Evolutionary conservation across 2,797 vertebrate genomes (phyloP).

Genomic region (Australoheros facetus): DNA sequence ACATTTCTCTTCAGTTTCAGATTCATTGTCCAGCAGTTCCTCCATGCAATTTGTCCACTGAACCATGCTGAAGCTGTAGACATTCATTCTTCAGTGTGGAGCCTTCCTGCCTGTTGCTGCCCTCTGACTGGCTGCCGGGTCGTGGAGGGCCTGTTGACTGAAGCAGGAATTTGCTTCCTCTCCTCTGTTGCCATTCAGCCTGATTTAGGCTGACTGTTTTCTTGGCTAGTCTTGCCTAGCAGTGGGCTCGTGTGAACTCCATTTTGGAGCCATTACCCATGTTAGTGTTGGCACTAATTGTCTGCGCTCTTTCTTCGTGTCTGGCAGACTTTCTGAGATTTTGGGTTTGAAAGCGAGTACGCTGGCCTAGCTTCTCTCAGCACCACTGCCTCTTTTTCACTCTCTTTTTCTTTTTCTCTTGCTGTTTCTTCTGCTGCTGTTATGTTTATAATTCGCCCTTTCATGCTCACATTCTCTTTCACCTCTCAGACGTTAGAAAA

Average conservation of each 20-base stretch:
- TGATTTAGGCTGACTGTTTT: conserved; percentile 75
- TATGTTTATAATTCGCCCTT: conserved; percentile 58
- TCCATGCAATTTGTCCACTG: conserved; percentile 37
- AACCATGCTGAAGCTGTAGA: conserved; percentile 52
- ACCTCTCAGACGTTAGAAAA: conserved; percentile 60
- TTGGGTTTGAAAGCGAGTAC: conserved; percentile 61
- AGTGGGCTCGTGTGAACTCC: conserved; percentile 75
- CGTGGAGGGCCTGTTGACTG: conserved; percentile 62
- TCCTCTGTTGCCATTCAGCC: conserved; percentile 71
- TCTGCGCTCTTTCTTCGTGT: conserved; percentile 62
- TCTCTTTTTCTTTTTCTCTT: conserved; percentile 42
- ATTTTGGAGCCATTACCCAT: conserved; percentile 78
- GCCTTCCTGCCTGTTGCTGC: conserved; percentile 55
- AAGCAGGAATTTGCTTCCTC: conserved; percentile 71
- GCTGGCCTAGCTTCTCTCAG: conserved; percentile 59
- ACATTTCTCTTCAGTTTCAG: conserved; percentile 64
- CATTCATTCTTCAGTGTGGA: conserved; percentile 54
- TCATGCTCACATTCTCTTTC: conserved; percentile 59
- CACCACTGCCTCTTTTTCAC: conserved; percentile 63
- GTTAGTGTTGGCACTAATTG: conserved; percentile 83
- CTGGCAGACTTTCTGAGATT: conserved; percentile 69
- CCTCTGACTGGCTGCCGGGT: conserved; percentile 54
- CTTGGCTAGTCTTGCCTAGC: conserved; percentile 64
- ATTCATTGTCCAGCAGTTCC: conserved; percentile 58
- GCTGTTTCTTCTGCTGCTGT: conserved; percentile 37